phyloP scores from a whole-genome alignment of 2,797 vertebrate genomes.

The Cyclopterus lumpus region DNA sequence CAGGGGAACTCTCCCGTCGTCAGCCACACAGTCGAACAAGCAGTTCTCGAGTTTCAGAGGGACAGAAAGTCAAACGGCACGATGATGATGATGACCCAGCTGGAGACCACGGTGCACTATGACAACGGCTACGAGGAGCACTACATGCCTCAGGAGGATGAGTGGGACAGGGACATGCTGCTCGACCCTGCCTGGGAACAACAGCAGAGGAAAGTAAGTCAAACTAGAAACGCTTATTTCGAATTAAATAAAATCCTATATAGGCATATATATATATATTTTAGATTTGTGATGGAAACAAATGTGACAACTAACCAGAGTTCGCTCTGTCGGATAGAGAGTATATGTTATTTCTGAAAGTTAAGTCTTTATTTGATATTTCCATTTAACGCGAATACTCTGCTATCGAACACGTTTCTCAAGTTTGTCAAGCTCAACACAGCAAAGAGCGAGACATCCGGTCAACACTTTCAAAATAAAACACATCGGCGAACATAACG shows the following conservation, averaged over 20 bases:
- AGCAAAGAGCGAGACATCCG: background rate
- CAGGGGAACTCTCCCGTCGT: constrained; percentile 13
- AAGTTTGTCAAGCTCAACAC: rapidly evolving
- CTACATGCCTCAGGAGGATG: constrained; percentile 98
- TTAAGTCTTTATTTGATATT: background rate
- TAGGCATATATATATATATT: no score
- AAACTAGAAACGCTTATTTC: background rate
- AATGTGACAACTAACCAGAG: background rate
- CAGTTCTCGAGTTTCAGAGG: constrained; percentile 12
- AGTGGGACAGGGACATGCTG: constrained; percentile 98
- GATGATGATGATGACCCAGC: constrained; percentile 83
- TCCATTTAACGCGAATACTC: background rate
- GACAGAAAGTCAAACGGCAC: constrained; percentile 26
- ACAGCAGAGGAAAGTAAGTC: constrained; percentile 96
- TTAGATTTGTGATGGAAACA: background rate
- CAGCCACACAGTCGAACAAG: background rate
- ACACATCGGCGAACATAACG: rapidly evolving
- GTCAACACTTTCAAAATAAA: constrained; percentile 51
- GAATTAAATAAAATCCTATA: background rate
- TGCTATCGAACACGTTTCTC: background rate
- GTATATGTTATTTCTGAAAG: background rate
- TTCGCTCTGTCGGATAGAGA: background rate
- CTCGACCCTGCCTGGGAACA: constrained; percentile 99
- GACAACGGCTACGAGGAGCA: constrained; percentile 90
- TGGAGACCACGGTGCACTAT: constrained; percentile 91